These are phyloP conservation scores for Odontocerum albicorne DNA, from an alignment of 2,888 invertebrate genomes.

Conservation along the genomic window DNA sequence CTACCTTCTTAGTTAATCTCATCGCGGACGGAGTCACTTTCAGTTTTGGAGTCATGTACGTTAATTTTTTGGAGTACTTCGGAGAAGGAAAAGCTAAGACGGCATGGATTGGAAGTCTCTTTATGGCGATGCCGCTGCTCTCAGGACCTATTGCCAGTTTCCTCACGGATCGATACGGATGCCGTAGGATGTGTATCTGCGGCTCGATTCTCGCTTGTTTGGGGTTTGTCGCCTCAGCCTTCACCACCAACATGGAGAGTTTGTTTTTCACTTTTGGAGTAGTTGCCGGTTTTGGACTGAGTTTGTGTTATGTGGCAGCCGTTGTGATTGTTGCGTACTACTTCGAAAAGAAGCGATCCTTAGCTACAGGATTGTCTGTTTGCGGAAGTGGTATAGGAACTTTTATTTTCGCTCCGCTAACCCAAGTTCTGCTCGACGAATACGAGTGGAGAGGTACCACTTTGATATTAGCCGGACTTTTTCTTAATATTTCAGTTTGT, in stretches of 20 bases:
- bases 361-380: slow-evolving; percentile 84
- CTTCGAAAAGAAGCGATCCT: slow-evolving; percentile 80
- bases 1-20: slow-evolving; percentile 85
- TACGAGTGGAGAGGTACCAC: slow-evolving; percentile 86
- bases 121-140: slow-evolving; percentile 88
- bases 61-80: slow-evolving; percentile 83
- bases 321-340: slow-evolving; percentile 90
- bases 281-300: slow-evolving; percentile 81
- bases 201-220: slow-evolving; percentile 74
- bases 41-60: slow-evolving; percentile 88
- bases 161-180: slow-evolving; percentile 81
- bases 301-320: slow-evolving; percentile 86
- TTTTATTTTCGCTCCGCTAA: slow-evolving; percentile 81
- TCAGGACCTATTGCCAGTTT: slow-evolving; percentile 85
- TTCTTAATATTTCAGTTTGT: slow-evolving; percentile 80
- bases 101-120: slow-evolving; percentile 87
- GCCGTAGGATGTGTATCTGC: slow-evolving; percentile 74
- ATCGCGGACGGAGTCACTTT: slow-evolving; percentile 93
- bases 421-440: slow-evolving; percentile 69
- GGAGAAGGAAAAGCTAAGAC: slow-evolving; percentile 83
- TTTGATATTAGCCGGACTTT: slow-evolving; percentile 77
- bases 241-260: slow-evolving; percentile 73
- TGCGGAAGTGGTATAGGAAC: slow-evolving; percentile 90
- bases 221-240: slow-evolving; percentile 78
- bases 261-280: slow-evolving; percentile 82